Evolutionary conservation across 1,140 invertebrate species (phyloP).

Genomic region (Calephelis virginiensis): DNA sequence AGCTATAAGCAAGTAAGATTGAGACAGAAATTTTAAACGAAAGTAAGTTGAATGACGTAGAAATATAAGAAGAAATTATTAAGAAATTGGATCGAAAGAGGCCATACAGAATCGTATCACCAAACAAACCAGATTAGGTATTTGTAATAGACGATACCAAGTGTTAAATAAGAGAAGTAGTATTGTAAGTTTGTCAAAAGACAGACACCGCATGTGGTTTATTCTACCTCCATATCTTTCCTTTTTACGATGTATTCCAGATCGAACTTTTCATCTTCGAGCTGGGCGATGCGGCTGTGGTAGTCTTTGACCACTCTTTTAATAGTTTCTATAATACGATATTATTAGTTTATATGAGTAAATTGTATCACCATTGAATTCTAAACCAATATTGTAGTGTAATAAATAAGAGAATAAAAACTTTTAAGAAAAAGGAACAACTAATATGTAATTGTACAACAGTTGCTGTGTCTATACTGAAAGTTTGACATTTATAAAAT

Average conservation of each 20-base stretch:
- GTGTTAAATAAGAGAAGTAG: slow-evolving; percentile 63
- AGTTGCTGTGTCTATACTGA: neutral
- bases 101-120: neutral
- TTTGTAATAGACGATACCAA: slow-evolving; percentile 25
- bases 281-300: slow-evolving; percentile 90
- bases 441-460: neutral
- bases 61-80: slow-evolving; percentile 7
- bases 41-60: slow-evolving; percentile 6
- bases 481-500: slow-evolving; percentile 4
- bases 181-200: slow-evolving; percentile 65
- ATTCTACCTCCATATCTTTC: slow-evolving; percentile 96
- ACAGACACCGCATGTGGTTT: slow-evolving; percentile 48
- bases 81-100: neutral
- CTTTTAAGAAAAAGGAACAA: neutral
- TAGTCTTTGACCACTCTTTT: slow-evolving; percentile 91
- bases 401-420: slow-evolving; percentile 21
- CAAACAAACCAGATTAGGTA: slow-evolving; percentile 8
- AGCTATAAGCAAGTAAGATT: slow-evolving; percentile 21
- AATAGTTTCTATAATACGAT: slow-evolving; percentile 83
- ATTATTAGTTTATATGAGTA: slow-evolving; percentile 53
- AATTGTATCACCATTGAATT: slow-evolving; percentile 30
- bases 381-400: slow-evolving; percentile 42
- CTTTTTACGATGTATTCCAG: slow-evolving; percentile 97
- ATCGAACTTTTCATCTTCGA: slow-evolving; percentile 99
- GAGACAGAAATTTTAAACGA: neutral